phyloP scores from a whole-genome alignment of 2,797 vertebrate species.

The Paedocypris micromegethes region DNA sequence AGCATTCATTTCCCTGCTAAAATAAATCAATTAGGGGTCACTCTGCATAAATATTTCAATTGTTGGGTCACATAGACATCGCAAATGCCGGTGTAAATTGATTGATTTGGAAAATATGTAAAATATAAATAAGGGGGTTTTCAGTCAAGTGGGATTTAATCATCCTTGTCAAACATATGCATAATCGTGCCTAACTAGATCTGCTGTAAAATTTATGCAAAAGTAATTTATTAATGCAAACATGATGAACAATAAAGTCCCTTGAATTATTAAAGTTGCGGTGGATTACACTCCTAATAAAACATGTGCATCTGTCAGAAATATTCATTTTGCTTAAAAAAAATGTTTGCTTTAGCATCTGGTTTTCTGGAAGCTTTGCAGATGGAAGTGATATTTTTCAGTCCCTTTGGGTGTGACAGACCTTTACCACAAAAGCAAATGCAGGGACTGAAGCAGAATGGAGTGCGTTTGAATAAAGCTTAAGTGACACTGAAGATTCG shows the following conservation, averaged over 20 bases:
- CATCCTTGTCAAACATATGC: neutral
- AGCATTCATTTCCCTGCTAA: slow-evolving; percentile 22
- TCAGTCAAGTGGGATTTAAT: neutral
- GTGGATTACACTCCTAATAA: no score
- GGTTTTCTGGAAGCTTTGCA: neutral
- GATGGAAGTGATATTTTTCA: neutral
- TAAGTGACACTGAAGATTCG: slow-evolving; percentile 6
- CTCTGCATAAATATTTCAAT: slow-evolving; percentile 22
- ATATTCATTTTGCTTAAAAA: no score
- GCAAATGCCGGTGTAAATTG: slow-evolving; percentile 4
- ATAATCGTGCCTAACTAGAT: neutral
- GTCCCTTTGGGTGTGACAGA: slow-evolving; percentile 22
- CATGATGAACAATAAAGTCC: neutral
- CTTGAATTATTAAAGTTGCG: no score
- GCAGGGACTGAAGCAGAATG: slow-evolving; percentile 3
- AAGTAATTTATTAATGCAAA: neutral
- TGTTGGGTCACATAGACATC: neutral
- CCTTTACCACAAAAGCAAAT: slow-evolving; percentile 30
- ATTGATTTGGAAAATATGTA: slow-evolving; percentile 9
- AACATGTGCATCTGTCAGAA: no score
- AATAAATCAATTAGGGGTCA: slow-evolving; percentile 16
- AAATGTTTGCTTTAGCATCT: neutral
- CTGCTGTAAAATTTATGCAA: neutral
- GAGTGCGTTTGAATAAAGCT: slow-evolving; percentile 16
- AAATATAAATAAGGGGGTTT: neutral